These are phyloP conservation scores for Sphyrna mokarran DNA, from an alignment of 2,113 vertebrate genomes.

Conservation along the genomic window DNA sequence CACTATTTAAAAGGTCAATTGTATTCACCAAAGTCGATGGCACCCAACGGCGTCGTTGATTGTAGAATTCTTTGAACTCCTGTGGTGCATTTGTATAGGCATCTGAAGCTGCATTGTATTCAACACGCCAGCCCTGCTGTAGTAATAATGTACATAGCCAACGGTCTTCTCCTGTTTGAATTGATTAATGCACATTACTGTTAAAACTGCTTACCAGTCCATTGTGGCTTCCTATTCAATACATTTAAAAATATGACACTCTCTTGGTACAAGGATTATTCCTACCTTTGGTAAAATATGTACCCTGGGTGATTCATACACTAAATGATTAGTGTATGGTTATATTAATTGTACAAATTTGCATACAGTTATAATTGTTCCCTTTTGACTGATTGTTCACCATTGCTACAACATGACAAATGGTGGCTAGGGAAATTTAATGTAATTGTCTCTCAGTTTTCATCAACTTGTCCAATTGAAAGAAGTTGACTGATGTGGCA, in stretches of 20 bases:
- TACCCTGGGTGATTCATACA: background rate
- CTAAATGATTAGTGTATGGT: background rate
- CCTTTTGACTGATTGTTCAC: background rate
- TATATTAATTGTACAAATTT: background rate
- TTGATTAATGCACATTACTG: background rate
- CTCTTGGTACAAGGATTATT: background rate
- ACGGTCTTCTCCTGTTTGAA: conserved; percentile 64
- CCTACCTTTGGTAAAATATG: background rate
- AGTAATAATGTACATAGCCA: conserved; percentile 70
- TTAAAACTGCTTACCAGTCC: background rate
- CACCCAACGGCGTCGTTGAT: conserved; percentile 68
- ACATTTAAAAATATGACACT: background rate
- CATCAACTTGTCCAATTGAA: background rate
- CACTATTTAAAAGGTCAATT: conserved; percentile 63
- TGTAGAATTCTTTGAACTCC: conserved; percentile 73
- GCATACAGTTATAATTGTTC: background rate
- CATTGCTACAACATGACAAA: background rate
- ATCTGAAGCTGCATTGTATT: conserved; percentile 71
- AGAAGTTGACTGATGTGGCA: background rate
- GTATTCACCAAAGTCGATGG: conserved; percentile 70
- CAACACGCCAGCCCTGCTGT: conserved; percentile 70
- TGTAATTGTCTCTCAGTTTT: background rate
- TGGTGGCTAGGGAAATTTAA: background rate
- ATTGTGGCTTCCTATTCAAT: background rate
- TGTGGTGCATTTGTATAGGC: conserved; percentile 70